These are phyloP conservation scores for Chrysaora quinquecirrha DNA, from an alignment of 30 jellyfish, hydroid and myxozoan genomes.

Conservation along the genomic window DNA sequence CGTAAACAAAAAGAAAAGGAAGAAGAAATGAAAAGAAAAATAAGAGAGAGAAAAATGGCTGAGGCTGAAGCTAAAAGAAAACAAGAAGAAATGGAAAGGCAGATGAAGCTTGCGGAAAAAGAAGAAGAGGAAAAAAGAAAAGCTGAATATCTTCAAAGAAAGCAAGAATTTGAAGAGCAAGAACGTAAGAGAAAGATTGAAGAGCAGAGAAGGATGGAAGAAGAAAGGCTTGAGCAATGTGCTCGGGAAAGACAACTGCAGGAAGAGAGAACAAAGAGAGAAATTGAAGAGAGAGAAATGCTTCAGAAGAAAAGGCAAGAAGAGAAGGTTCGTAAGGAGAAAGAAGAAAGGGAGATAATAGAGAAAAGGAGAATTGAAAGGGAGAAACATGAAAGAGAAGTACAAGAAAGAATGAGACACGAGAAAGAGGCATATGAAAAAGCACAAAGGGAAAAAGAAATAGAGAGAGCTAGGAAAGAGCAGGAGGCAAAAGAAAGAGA, in stretches of 20 bases:
- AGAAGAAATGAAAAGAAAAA: conserved; percentile 74
- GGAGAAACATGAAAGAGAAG: conserved; percentile 15
- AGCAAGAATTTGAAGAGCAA: conserved; percentile 85
- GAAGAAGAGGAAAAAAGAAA: conserved; percentile 83
- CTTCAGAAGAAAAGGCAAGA: conserved; percentile 39
- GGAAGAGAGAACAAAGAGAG: conserved; percentile 83
- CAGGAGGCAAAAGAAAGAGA: conserved; percentile 35
- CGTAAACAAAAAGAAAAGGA: conserved; percentile 72
- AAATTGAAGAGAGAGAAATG: conserved; percentile 70
- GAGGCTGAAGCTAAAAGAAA: conserved; percentile 89
- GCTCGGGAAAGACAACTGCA: conserved; percentile 72
- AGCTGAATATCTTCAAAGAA: conserved; percentile 66
- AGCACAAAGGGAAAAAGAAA: conserved; percentile 24
- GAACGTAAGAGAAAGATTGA: conserved; percentile 70
- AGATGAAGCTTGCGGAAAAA: conserved; percentile 57
- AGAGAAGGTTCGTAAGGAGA: conserved; percentile 34
- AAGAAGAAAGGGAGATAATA: conserved; percentile 38
- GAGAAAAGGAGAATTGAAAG: conserved; percentile 21
- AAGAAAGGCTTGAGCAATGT: conserved; percentile 62
- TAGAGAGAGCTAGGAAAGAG: conserved; percentile 50
- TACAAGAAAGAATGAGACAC: conserved; percentile 31
- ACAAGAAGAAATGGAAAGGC: conserved; percentile 77
- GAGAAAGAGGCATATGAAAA: conserved; percentile 4
- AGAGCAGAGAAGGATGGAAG: conserved; percentile 77
- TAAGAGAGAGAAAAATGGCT: conserved; percentile 84